Evolutionary conservation across 2,113 vertebrate genomes (phyloP).

Genomic region (Cheirogaleus medius): DNA sequence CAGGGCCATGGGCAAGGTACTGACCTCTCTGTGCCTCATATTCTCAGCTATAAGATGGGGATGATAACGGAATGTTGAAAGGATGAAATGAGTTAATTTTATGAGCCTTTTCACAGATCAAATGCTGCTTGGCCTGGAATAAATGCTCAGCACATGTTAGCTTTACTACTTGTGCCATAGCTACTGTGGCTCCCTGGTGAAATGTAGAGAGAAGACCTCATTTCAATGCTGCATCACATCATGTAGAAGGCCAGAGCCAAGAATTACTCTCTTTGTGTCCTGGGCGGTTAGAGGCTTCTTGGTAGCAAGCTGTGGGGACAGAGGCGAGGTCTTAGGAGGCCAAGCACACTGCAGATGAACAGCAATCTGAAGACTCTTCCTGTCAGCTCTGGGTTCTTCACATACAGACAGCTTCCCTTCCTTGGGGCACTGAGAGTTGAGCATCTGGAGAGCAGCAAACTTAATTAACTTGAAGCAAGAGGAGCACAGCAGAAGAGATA

Average conservation of each 20-base stretch:
- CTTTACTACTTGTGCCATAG: neutral
- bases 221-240: neutral
- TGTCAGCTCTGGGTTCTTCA: neutral
- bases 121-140: neutral
- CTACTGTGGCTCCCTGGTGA: neutral
- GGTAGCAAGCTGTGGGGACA: neutral
- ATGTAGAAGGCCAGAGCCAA: neutral
- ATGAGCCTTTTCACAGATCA: neutral
- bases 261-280: neutral
- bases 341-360: neutral
- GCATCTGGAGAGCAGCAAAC: slow-evolving; percentile 34
- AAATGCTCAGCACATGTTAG: neutral
- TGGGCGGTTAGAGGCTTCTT: neutral
- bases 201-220: neutral
- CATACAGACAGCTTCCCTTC: neutral
- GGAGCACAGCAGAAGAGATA: neutral
- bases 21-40: neutral
- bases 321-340: neutral
- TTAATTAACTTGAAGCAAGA: slow-evolving; percentile 31
- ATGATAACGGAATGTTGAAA: neutral
- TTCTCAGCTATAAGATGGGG: neutral
- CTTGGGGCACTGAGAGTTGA: neutral
- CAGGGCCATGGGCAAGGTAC: neutral
- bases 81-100: neutral
- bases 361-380: neutral